Base-by-base conservation (phyloP, 2,113 vertebrate species). In the Seriola rivoliana region DNA sequence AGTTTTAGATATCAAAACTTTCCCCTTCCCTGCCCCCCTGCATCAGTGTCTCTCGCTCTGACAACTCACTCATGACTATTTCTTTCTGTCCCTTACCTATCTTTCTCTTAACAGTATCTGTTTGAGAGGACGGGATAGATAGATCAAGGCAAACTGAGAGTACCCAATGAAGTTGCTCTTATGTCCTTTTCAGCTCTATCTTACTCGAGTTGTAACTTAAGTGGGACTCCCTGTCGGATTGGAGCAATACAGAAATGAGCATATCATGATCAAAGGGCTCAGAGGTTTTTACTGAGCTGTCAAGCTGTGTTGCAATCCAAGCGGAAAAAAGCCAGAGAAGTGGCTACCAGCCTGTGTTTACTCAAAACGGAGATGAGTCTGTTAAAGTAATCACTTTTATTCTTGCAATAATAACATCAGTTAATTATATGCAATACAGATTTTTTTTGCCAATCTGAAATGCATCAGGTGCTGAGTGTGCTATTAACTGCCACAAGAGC, bases 261-360 rank as follows among this genome's bases (percentile, higher is more conserved):
- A 48, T 86, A 78, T 85, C 81, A 75, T 85, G 89, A 92, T 90
- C 77, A 91, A 92, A 93, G 71, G 78, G 73, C 80, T 91, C 69
- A 60, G 55, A 84, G 66, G 70, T 84, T 90, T 90, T 86, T 68
- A 75, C 80, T 59, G 73, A 81, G 84, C 85, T 84, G 62, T 89
- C 88, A 87, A 72, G 86, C 76, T 88, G 69, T 5, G 40, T 64
- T 46, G 69, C 78, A 78, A 80, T 85, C 72, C 4, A 64, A 84
- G 83, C 59, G 8, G 79, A 85, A 91, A 85, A 91, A 86, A 77
- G 23, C 63, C 36, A 21, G 81, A 83, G 75, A 71, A 85, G 83
- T 54, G 74, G 79, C 65, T 65, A 69, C 75, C 52, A 78, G 60
- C 38, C 62, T 62, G 60, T 81, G 85, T 88, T 92, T 87, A 90